Evolutionary conservation across 2,888 invertebrate species (phyloP).

Genomic region (Empis livida): DNA sequence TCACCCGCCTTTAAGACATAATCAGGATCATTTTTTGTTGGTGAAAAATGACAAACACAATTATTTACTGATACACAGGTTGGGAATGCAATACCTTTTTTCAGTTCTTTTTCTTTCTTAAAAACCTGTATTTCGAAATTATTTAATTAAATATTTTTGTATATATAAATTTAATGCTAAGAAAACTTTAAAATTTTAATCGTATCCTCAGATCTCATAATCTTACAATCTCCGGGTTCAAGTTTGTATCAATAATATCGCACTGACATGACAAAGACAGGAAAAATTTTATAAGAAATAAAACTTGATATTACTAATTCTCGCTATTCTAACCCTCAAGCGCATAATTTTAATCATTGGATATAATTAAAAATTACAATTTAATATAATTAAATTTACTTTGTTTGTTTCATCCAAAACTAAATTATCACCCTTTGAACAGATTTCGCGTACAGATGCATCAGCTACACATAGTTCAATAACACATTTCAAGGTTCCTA

Average conservation of each 20-base stretch:
- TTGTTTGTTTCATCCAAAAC: conserved; percentile 85
- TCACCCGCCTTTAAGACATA: conserved; percentile 78
- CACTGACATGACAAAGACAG: no score
- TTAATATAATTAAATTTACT: conserved; percentile 37
- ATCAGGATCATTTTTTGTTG: conserved; percentile 85
- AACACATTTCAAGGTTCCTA: conserved; percentile 80
- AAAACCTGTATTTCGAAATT: conserved; percentile 39
- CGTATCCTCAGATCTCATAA: conserved; percentile 37
- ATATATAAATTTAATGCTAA: not conserved
- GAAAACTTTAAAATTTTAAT: no score
- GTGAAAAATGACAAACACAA: conserved; percentile 98
- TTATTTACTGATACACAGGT: conserved; percentile 98
- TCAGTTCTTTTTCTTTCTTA: conserved; percentile 96
- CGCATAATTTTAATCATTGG: conserved; percentile 33
- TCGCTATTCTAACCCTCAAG: conserved; percentile 22
- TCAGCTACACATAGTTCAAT: conserved; percentile 77
- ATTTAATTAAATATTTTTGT: not conserved
- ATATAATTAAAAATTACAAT: conserved; percentile 7
- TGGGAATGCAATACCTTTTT: conserved; percentile 97
- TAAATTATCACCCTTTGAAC: conserved; percentile 81
- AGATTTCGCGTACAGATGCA: conserved; percentile 80
- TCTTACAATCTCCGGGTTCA: conserved; percentile 30
- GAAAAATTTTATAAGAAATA: no score
- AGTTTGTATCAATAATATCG: no score
- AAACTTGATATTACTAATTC: no score